A percentile compares a stretch with the other conserved stretches of the same genome.
These are phyloP conservation scores for Erebia ligea DNA, from an alignment of 2,888 invertebrate species.

Conservation along the genomic window DNA sequence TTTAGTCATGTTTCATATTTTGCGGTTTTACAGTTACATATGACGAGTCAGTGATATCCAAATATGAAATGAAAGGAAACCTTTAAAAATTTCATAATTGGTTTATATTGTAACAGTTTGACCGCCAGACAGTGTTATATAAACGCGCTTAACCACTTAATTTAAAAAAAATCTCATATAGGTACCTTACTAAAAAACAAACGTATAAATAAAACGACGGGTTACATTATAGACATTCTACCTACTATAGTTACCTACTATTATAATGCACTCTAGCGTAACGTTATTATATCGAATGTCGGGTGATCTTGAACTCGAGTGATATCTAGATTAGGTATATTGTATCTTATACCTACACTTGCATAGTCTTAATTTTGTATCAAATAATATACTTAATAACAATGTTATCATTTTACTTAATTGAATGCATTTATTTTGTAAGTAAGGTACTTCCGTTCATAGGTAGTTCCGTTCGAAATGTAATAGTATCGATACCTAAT, in stretches of 20 bases:
- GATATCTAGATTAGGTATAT: not conserved
- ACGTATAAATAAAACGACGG: too few species aligned
- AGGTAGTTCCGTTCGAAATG: too few species aligned
- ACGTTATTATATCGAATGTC: constrained; percentile 32
- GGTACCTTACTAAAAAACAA: not conserved
- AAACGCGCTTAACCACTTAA: constrained; percentile 8
- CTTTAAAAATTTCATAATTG: not conserved
- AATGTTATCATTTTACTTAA: not conserved
- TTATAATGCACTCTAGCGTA: constrained; percentile 21
- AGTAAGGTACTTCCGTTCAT: too few species aligned
- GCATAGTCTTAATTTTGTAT: constrained; percentile 15
- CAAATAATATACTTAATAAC: not conserved
- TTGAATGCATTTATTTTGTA: not conserved
- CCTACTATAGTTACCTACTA: not conserved
- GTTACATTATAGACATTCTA: not conserved
- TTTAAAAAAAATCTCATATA: constrained; percentile 3
- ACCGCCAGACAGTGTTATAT: not conserved
- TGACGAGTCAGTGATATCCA: not conserved
- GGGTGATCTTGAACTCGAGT: constrained; percentile 25
- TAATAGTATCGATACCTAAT: too few species aligned
- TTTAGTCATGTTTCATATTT: not conserved
- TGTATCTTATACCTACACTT: not conserved
- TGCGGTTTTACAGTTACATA: not conserved
- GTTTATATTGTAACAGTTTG: not conserved
- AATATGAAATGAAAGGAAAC: constrained; percentile 16